phyloP scores from a whole-genome alignment of 2,113 vertebrate genomes.

The Solea senegalensis region DNA sequence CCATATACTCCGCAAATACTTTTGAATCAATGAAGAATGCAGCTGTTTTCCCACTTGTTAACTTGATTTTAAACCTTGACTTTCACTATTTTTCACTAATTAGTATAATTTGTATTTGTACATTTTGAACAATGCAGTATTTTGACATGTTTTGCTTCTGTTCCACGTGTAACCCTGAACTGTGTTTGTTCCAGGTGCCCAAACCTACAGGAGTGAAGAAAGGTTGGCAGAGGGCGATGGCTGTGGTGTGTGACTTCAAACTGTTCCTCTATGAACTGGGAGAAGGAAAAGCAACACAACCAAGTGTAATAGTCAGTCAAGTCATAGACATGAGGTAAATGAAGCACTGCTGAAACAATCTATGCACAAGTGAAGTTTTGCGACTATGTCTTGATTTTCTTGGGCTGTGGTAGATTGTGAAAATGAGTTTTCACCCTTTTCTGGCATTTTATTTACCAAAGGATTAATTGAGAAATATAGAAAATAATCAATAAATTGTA shows the following conservation, averaged over 20 bases:
- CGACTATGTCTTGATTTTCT: too few relatives aligned
- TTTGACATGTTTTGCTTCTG: not conserved
- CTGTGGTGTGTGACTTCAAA: conserved; percentile 97
- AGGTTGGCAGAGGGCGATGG: conserved; percentile 94
- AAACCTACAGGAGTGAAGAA: conserved; percentile 98
- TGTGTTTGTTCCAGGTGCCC: conserved; percentile 83
- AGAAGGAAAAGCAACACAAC: conserved; percentile 92
- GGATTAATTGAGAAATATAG: too few relatives aligned
- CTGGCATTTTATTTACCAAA: too few relatives aligned
- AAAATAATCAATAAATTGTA: too few relatives aligned
- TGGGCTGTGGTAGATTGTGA: too few relatives aligned
- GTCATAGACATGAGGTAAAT: conserved; percentile 98
- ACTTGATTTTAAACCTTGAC: too few relatives aligned
- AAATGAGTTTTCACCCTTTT: too few relatives aligned
- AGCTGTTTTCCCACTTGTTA: not conserved
- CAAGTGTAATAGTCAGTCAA: conserved; percentile 91
- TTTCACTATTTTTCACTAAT: too few relatives aligned
- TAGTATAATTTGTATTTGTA: not conserved
- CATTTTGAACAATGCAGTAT: not conserved
- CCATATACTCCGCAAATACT: not conserved
- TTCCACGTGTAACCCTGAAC: not conserved
- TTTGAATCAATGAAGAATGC: not conserved
- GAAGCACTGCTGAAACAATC: not conserved
- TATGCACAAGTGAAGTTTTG: not conserved
- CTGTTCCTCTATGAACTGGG: conserved; percentile 95